Evolutionary conservation across 2,797 vertebrate species (phyloP).

Genomic region (Chrosomus eos): DNA sequence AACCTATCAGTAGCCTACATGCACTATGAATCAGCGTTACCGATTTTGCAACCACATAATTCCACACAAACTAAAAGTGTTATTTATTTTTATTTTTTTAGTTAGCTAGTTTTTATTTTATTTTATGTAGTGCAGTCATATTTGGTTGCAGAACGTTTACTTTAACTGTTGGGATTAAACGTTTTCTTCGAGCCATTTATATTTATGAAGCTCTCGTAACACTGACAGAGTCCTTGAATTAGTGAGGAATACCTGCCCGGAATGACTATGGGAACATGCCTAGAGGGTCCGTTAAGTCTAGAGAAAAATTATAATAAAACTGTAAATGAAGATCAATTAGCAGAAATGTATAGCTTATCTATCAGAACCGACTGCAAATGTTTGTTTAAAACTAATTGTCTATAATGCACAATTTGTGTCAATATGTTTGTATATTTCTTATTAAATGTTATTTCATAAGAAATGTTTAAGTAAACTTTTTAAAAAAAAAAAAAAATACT

Average conservation of each 20-base stretch:
- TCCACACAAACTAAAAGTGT: not conserved
- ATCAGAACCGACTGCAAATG: not conserved
- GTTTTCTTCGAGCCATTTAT: not conserved
- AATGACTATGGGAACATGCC: conserved; percentile 1
- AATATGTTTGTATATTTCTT: not conserved
- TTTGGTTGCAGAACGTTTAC: not conserved
- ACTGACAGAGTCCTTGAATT: conserved; percentile 38
- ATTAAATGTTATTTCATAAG: too few relatives aligned
- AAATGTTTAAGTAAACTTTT: not conserved
- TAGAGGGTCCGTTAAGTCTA: not conserved
- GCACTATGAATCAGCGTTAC: not conserved
- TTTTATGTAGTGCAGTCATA: not conserved
- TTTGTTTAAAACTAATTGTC: not conserved
- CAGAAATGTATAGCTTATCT: not conserved
- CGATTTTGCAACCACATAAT: not conserved
- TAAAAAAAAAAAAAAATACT: not conserved
- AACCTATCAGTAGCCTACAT: not conserved
- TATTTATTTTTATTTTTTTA: not conserved
- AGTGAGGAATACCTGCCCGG: conserved; percentile 41
- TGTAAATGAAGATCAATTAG: not conserved
- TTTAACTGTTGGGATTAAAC: not conserved
- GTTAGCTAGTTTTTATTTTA: not conserved
- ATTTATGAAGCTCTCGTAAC: conserved; percentile 13
- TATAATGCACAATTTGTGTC: not conserved
- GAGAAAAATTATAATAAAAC: not conserved